Base-by-base conservation (phyloP, 2,888 invertebrate genomes). In the Dexiosoma caninum region DNA sequence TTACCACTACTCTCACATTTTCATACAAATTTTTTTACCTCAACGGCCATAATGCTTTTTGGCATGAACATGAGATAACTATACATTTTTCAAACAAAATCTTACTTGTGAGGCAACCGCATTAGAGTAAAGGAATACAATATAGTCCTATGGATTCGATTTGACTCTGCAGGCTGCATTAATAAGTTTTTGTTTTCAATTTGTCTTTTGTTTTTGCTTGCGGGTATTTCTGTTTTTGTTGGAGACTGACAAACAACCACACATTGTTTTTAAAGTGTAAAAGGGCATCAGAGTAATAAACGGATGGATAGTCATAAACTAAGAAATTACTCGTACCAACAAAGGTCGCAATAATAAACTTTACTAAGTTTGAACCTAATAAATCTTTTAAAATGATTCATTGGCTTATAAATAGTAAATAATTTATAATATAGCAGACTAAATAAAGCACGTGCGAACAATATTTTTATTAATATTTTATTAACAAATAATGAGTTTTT, bases 31-130 rank as follows among this genome's bases (percentile, higher is more conserved):
- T 0, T 30, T 62, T 49, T 51, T 51, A 49, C 51, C 14, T 30
- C 16, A 62, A 53, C 77, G 64, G 81, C 81, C 81, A 81, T 77
- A 69, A 81, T 77, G 67, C n/a, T 57, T 72, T 74, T 51, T 37
- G 59, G 69, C 10, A 32, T 21, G 2, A 44, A 55, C 30, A 74
- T 32, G 62, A 77, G 64, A 80, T 21, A 66, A 76, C 40, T 51
- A 51, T 75, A 76, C 3, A 27, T 27, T 27, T 27, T 27, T 27
- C n/a, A n/a, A n/a, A n/a, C n/a, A n/a, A n/a, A n/a, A n/a, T 32
- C 10, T 12, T 4, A 40, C 8, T 12, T 9, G 0, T 19, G 1
- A 9, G 0, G 4, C 32, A 46, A 23, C 37, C 6, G 1, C 2
- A n/a, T 12, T 49, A 8, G 81, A 69, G 69, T 37, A 49, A 81